These are phyloP conservation scores for Caenorhabditis macrosperma DNA, from an alignment of 2,888 invertebrate species.

Conservation along the genomic window DNA sequence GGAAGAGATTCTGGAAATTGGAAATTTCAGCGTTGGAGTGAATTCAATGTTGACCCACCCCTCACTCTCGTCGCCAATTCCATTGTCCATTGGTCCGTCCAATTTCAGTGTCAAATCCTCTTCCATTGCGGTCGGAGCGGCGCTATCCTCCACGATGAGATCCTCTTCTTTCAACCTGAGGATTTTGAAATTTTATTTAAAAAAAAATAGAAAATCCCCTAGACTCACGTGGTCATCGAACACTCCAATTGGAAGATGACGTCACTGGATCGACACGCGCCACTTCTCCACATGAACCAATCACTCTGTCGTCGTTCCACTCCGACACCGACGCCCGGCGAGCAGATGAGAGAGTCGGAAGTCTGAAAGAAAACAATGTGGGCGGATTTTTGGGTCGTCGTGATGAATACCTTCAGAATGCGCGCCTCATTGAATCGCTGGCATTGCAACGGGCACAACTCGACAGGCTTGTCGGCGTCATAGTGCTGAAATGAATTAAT, in stretches of 20 bases:
- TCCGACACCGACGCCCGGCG: slow-evolving; percentile 44
- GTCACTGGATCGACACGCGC: slow-evolving; percentile 36
- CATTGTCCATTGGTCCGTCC: slow-evolving; percentile 19
- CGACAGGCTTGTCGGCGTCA: slow-evolving; percentile 29
- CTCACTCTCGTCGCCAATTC: slow-evolving; percentile 8
- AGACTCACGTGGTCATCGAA: slow-evolving; percentile 22
- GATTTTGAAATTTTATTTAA: neutral
- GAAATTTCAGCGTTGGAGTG: neutral
- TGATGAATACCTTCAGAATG: slow-evolving; percentile 21
- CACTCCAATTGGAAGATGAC: slow-evolving; percentile 51
- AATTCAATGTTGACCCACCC: neutral
- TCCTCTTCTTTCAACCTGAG: slow-evolving; percentile 32
- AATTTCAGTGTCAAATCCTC: slow-evolving; percentile 15
- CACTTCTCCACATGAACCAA: slow-evolving; percentile 58
- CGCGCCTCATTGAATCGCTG: slow-evolving; percentile 35
- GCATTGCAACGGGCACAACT: slow-evolving; percentile 54
- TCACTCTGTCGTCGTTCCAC: slow-evolving; percentile 57
- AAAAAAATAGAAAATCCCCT: neutral
- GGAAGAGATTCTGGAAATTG: slow-evolving; percentile 27
- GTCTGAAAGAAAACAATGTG: slow-evolving; percentile 11
- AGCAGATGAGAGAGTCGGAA: slow-evolving; percentile 44
- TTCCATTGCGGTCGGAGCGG: neutral
- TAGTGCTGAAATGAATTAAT: slow-evolving; percentile 38
- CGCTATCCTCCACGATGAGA: neutral
- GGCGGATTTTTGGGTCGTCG: neutral